Base-by-base conservation (phyloP, 2,113 vertebrate genomes). In the Merops nubicus region DNA sequence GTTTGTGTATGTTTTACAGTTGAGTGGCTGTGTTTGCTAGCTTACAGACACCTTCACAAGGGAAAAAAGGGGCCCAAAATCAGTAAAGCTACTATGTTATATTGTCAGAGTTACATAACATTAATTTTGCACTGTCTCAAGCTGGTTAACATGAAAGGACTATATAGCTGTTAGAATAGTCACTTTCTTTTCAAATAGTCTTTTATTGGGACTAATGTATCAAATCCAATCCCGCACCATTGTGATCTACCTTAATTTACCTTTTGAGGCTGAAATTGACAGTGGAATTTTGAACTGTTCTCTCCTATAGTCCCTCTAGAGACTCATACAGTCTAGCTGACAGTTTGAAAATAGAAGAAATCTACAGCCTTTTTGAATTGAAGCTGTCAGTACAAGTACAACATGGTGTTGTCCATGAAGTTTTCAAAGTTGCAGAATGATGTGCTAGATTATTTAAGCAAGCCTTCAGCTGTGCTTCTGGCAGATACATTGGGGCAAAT, bases 1-100 rank as follows among this genome's bases (percentile, higher is more conserved):
- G 0, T 43, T 65, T 72, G 3, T 65, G 5, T 59, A 0, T 75
- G 28, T 43, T 87, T n/a, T n/a, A 22, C 28, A 33, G 36, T 67
- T 74, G 48, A 57, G 13, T 23, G 12, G 18, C 9, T 74, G 10
- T 53, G 42, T 75, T 88, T 43, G 19, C 12, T 56, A 51, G 10
- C 16, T 72, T 47, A 65, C 9, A 57, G 47, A 50, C 2, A n/a
- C n/a, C n/a, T n/a, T n/a, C n/a, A n/a, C n/a, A n/a, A n/a, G n/a
- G n/a, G n/a, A n/a, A n/a, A n/a, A n/a, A n/a, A n/a, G n/a, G n/a
- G n/a, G n/a, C n/a, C n/a, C n/a, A n/a, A 5, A 65, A 78, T 53
- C 38, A 59, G 12, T 53, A 3, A 77, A 65, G 20, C 64, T 51
- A n/a, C 17, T 43, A 62, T 43, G 16, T 88, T 48, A 20, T 15